phyloP scores from a whole-genome alignment of 2,888 invertebrate species.

The Drosophila melanosoma region DNA sequence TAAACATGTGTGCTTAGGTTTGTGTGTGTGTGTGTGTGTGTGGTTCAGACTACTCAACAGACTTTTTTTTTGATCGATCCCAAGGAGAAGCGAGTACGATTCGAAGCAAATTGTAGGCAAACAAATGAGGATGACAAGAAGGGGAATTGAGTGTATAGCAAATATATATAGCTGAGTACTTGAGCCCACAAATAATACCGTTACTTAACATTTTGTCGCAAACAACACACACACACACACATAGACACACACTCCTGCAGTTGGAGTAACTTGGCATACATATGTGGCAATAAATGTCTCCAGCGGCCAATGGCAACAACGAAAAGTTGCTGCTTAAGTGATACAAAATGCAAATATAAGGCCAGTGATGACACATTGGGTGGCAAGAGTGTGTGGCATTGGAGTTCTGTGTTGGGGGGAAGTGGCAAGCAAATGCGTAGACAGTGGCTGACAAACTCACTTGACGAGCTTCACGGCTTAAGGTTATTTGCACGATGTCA shows the following conservation, averaged over 20 bases:
- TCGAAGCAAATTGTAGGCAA: conserved; percentile 47
- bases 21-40: conserved; percentile 3
- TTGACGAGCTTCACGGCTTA: conserved; percentile 77
- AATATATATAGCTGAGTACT: conserved; percentile 38
- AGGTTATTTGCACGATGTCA: conserved; percentile 68
- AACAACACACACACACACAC: conserved; percentile 31
- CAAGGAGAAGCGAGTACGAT: conserved; percentile 21
- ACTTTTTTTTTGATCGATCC: conserved; percentile 47
- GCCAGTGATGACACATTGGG: not conserved
- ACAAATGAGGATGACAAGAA: conserved; percentile 24
- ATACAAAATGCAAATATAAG: conserved; percentile 79
- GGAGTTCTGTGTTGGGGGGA: conserved; percentile 5
- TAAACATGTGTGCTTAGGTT: conserved; percentile 1
- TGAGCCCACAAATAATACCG: conserved; percentile 70
- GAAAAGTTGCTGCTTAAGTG: conserved; percentile 74
- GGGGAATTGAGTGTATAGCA: not conserved
- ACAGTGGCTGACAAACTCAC: conserved; percentile 60
- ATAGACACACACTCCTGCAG: conserved; percentile 11
- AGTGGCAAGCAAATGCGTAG: conserved; percentile 28
- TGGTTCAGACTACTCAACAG: conserved; percentile 61
- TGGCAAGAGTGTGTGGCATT: not conserved
- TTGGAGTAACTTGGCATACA: conserved; percentile 11
- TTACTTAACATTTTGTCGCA: conserved; percentile 77
- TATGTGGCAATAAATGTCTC: conserved; percentile 72
- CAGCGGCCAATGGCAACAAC: conserved; percentile 67